Percentiles rank a stretch among this genome's conserved stretches.
These are phyloP conservation scores for Hycleus cichorii DNA, from an alignment of 1,140 invertebrate genomes.

Conservation along the genomic window DNA sequence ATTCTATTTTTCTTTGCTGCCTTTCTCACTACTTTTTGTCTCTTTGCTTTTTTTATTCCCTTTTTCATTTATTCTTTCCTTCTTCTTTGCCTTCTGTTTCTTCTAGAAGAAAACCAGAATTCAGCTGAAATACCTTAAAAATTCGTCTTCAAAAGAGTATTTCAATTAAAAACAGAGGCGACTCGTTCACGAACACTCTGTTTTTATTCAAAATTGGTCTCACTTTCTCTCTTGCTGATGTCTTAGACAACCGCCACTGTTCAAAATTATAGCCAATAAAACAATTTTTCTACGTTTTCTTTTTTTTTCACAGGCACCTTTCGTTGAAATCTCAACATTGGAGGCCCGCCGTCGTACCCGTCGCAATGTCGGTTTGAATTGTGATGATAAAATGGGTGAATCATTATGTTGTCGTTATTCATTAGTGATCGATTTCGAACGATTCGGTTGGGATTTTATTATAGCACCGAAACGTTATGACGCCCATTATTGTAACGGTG, in stretches of 20 bases:
- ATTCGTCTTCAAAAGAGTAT: too few relatives aligned
- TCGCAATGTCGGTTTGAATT: conserved; percentile 70
- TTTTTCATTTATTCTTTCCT: too few relatives aligned
- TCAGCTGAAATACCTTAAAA: too few relatives aligned
- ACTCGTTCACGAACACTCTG: too few relatives aligned
- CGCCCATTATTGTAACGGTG: conserved; percentile 93
- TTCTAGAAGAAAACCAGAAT: too few relatives aligned
- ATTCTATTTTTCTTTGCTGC: too few relatives aligned
- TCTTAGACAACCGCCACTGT: not conserved
- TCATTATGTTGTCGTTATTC: conserved; percentile 83
- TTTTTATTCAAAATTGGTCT: too few relatives aligned
- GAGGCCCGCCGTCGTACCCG: conserved; percentile 55
- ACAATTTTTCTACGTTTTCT: not conserved
- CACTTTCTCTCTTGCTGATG: too few relatives aligned
- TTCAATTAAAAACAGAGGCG: too few relatives aligned
- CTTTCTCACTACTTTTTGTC: too few relatives aligned
- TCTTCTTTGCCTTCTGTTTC: too few relatives aligned
- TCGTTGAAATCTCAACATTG: conserved; percentile 68
- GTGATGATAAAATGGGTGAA: conserved; percentile 69
- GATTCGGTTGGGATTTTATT: conserved; percentile 98
- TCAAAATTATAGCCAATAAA: not conserved
- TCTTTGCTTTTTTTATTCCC: too few relatives aligned
- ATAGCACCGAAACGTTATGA: conserved; percentile 93
- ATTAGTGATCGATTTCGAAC: conserved; percentile 90
- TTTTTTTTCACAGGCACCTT: conserved; percentile 62